Evolutionary conservation across 2,797 vertebrate genomes (phyloP).

Genomic region (Heliangelus exortis): DNA sequence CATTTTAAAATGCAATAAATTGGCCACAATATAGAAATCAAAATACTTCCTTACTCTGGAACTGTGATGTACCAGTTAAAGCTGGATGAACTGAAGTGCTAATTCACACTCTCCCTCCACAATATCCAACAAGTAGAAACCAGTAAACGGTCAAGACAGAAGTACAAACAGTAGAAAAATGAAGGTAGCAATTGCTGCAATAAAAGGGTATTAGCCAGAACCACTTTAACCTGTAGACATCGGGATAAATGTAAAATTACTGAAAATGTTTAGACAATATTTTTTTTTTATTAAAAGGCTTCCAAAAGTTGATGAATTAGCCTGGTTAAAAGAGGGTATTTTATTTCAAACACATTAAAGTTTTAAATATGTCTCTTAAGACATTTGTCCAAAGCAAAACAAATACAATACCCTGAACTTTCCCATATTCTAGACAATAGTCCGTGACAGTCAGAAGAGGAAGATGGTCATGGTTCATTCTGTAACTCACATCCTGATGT

Average conservation of each 20-base stretch:
- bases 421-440: slow-evolving; percentile 28
- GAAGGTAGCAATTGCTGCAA: slow-evolving; percentile 25
- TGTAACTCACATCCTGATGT: slow-evolving; percentile 43
- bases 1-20: slow-evolving; percentile 43
- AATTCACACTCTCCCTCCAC: slow-evolving; percentile 9
- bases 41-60: neutral
- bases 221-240: slow-evolving; percentile 5
- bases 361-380: slow-evolving; percentile 38
- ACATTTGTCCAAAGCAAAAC: slow-evolving; percentile 54
- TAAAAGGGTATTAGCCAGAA: slow-evolving; percentile 27
- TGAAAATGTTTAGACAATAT: neutral
- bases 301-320: slow-evolving; percentile 17
- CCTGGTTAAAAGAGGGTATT: slow-evolving; percentile 18
- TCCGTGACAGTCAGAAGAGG: slow-evolving; percentile 21
- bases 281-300: neutral
- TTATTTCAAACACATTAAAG: slow-evolving; percentile 26
- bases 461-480: slow-evolving; percentile 30
- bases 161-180: slow-evolving; percentile 64
- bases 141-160: slow-evolving; percentile 38
- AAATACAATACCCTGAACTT: slow-evolving; percentile 24
- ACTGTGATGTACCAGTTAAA: slow-evolving; percentile 19
- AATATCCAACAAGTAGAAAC: slow-evolving; percentile 25
- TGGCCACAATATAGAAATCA: slow-evolving; percentile 19
- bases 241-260: neutral
- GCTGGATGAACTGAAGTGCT: slow-evolving; percentile 50